These are phyloP conservation scores for Pagrus major DNA, from an alignment of 2,113 vertebrate genomes.

Conservation along the genomic window DNA sequence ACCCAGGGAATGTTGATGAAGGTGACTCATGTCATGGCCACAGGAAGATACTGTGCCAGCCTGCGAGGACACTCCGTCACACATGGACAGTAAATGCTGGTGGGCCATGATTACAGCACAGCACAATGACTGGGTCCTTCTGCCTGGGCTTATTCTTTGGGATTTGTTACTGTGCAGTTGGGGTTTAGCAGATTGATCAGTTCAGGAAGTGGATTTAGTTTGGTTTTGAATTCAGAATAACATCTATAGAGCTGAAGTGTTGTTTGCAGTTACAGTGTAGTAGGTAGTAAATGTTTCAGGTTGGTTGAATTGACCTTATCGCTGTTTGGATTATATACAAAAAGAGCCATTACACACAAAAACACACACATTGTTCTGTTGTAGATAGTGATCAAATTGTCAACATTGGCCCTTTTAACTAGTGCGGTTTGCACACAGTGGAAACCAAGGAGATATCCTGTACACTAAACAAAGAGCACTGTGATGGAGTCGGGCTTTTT, in stretches of 20 bases:
- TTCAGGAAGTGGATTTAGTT: background rate
- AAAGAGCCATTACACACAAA: background rate
- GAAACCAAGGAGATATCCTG: slow-evolving; percentile 54
- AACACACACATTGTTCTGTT: slow-evolving; percentile 1
- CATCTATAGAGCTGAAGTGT: background rate
- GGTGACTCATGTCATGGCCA: slow-evolving; percentile 79
- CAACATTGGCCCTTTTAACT: slow-evolving; percentile 42
- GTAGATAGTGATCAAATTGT: slow-evolving; percentile 52
- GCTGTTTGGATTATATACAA: background rate
- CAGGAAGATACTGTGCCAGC: slow-evolving; percentile 72
- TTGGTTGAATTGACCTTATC: background rate
- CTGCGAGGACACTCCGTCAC: slow-evolving; percentile 34
- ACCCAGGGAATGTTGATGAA: slow-evolving; percentile 70
- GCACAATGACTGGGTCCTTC: slow-evolving; percentile 19
- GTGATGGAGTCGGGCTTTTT: background rate
- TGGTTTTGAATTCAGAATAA: background rate
- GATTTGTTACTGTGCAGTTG: background rate
- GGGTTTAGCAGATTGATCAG: background rate
- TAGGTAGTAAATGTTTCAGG: background rate
- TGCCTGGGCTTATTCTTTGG: background rate
- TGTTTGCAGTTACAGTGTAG: background rate
- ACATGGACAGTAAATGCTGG: slow-evolving; percentile 48
- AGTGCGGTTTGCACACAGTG: slow-evolving; percentile 31
- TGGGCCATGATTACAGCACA: slow-evolving; percentile 36
- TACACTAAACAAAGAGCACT: slow-evolving; percentile 42